A percentile compares a stretch with the other conserved stretches of the same genome.
phyloP scores from a whole-genome alignment of 2,888 invertebrate species.

The Neoitamus cyanurus region DNA sequence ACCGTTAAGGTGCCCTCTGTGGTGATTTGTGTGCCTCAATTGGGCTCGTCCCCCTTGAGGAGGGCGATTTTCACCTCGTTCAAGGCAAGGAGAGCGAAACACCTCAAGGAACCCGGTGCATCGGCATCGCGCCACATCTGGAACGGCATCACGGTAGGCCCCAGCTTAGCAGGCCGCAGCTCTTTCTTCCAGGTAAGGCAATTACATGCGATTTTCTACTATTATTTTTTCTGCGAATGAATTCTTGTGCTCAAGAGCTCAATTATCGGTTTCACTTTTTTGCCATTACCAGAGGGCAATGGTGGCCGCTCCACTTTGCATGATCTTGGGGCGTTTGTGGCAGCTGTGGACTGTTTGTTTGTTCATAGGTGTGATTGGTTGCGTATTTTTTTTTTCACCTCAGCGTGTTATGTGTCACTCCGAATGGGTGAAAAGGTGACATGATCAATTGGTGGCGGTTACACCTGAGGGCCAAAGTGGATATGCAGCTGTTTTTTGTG shows the following conservation, averaged over 20 bases:
- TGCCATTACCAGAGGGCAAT: neutral
- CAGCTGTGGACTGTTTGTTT: neutral
- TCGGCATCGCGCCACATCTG: neutral
- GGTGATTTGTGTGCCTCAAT: neutral
- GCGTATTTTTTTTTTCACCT: neutral
- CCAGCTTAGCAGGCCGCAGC: neutral
- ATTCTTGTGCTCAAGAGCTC: neutral
- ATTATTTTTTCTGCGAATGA: neutral
- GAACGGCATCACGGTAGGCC: neutral
- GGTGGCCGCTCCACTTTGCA: neutral
- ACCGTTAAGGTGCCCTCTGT: neutral
- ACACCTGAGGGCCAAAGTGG: conserved; percentile 1
- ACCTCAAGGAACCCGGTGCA: neutral
- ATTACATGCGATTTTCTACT: conserved; percentile 15
- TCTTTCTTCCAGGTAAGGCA: conserved; percentile 9
- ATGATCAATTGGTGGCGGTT: neutral
- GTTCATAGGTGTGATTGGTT: neutral
- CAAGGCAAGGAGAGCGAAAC: neutral
- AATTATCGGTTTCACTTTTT: conserved; percentile 37
- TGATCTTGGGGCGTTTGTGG: neutral
- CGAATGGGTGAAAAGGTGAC: neutral
- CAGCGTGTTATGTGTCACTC: neutral
- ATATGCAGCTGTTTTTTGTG: neutral
- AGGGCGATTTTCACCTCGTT: conserved; percentile 16
- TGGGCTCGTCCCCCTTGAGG: neutral